A percentile compares a stretch with the other conserved stretches of the same genome.
phyloP scores from a whole-genome alignment of 2,113 vertebrate species.

The Mola mola region DNA sequence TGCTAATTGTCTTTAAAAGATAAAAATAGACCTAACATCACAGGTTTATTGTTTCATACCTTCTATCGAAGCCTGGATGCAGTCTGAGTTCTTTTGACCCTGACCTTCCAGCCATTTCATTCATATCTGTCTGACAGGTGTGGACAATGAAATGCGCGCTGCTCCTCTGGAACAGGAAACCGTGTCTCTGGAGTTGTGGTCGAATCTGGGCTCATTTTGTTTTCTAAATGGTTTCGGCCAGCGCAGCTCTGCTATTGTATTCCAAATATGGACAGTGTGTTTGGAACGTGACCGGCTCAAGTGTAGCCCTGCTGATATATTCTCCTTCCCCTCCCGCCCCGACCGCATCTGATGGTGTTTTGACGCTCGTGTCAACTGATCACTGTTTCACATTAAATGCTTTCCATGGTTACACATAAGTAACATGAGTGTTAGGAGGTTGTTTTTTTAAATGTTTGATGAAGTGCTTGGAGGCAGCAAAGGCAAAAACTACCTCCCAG shows the following conservation, averaged over 20 bases:
- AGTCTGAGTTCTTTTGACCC: slow-evolving; percentile 15
- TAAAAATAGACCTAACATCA: slow-evolving; percentile 3
- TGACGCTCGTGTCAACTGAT: slow-evolving; percentile 35
- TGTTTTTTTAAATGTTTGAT: not conserved
- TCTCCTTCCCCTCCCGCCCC: not conserved
- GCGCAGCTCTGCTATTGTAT: slow-evolving; percentile 26
- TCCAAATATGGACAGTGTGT: slow-evolving; percentile 61
- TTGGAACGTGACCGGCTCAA: not conserved
- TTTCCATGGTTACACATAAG: slow-evolving; percentile 17
- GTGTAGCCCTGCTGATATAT: slow-evolving; percentile 16
- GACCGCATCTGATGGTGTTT: slow-evolving; percentile 12
- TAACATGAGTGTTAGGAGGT: not conserved
- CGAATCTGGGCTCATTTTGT: slow-evolving; percentile 22
- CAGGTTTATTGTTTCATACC: slow-evolving; percentile 18
- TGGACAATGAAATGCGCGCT: slow-evolving; percentile 33
- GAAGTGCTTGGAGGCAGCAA: not conserved
- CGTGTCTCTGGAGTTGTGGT: slow-evolving; percentile 15
- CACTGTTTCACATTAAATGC: slow-evolving; percentile 27
- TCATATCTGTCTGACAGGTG: slow-evolving; percentile 15
- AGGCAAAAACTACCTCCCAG: not conserved
- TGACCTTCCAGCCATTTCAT: slow-evolving; percentile 28
- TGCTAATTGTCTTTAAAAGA: slow-evolving; percentile 5
- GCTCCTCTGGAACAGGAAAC: slow-evolving; percentile 37
- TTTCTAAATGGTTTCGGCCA: slow-evolving; percentile 45
- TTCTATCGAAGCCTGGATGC: not conserved